phyloP scores from a whole-genome alignment of 2,888 invertebrate species.

The Germaria angustata region DNA sequence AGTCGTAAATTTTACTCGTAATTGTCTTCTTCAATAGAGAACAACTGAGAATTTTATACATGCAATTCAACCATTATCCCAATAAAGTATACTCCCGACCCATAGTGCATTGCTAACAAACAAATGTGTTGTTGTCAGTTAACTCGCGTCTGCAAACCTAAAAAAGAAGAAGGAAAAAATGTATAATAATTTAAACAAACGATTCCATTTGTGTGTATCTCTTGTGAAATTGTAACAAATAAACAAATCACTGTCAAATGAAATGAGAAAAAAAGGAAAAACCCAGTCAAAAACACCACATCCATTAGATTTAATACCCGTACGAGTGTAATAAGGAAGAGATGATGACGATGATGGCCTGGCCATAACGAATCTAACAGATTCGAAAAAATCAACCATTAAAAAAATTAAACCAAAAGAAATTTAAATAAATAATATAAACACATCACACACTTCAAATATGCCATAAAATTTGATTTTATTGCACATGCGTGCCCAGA shows the following conservation, averaged over 20 bases:
- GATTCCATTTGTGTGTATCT: slow-evolving; percentile 17
- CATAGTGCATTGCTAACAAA: not conserved
- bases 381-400: not conserved
- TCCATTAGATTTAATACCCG: slow-evolving; percentile 22
- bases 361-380: not conserved
- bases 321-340: not conserved
- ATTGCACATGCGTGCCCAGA: slow-evolving; percentile 55
- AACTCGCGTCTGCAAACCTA: slow-evolving; percentile 20
- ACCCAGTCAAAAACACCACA: not conserved
- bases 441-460: slow-evolving; percentile 48
- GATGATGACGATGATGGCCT: not conserved
- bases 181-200: slow-evolving; percentile 40
- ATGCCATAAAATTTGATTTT: slow-evolving; percentile 51
- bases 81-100: not conserved
- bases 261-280: not conserved
- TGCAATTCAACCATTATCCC: no score
- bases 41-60: no score
- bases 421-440: slow-evolving; percentile 45
- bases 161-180: not conserved
- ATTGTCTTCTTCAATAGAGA: no score
- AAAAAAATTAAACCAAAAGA: not conserved
- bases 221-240: slow-evolving; percentile 52
- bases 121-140: slow-evolving; percentile 29
- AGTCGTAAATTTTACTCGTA: no score
- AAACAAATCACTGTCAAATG: slow-evolving; percentile 64